Evolutionary conservation across 2,113 vertebrate genomes (phyloP).

Genomic region (Thamnaconus septentrionalis): DNA sequence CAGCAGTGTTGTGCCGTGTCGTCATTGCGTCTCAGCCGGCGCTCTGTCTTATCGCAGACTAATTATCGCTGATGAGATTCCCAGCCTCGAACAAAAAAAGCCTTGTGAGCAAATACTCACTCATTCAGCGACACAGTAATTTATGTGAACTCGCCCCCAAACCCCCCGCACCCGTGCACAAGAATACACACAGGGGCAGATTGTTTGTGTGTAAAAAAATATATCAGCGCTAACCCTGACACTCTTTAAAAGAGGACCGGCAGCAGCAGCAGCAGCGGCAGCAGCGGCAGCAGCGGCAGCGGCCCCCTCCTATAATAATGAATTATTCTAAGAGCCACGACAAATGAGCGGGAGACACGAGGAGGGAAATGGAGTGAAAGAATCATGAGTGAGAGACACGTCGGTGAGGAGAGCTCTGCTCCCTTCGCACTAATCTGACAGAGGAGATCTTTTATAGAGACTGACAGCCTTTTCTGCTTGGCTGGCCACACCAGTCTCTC

Average conservation of each 20-base stretch:
- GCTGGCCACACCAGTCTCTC: slow-evolving; percentile 65
- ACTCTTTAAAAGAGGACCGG: slow-evolving; percentile 9
- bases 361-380: slow-evolving; percentile 56
- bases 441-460: slow-evolving; percentile 74
- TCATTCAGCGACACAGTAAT: slow-evolving; percentile 26
- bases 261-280: neutral
- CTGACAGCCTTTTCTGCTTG: slow-evolving; percentile 73
- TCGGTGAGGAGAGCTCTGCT: slow-evolving; percentile 43
- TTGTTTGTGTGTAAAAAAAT: slow-evolving; percentile 23
- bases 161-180: no score
- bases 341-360: slow-evolving; percentile 37
- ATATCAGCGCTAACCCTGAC: slow-evolving; percentile 34
- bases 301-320: slow-evolving; percentile 20
- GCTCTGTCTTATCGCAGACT: slow-evolving; percentile 27
- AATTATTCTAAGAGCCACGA: slow-evolving; percentile 41
- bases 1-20: slow-evolving; percentile 14
- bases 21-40: slow-evolving; percentile 20
- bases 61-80: slow-evolving; percentile 52
- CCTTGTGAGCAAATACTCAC: slow-evolving; percentile 21
- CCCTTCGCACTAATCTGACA: slow-evolving; percentile 73
- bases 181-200: slow-evolving; percentile 19
- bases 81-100: slow-evolving; percentile 25
- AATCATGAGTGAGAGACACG: slow-evolving; percentile 46
- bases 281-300: no score
- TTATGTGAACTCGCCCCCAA: slow-evolving; percentile 13